Percentiles rank a stretch among this genome's conserved stretches.
These are phyloP conservation scores for Proterorhinus semilunaris DNA, from an alignment of 2,113 vertebrate species.

Conservation along the genomic window DNA sequence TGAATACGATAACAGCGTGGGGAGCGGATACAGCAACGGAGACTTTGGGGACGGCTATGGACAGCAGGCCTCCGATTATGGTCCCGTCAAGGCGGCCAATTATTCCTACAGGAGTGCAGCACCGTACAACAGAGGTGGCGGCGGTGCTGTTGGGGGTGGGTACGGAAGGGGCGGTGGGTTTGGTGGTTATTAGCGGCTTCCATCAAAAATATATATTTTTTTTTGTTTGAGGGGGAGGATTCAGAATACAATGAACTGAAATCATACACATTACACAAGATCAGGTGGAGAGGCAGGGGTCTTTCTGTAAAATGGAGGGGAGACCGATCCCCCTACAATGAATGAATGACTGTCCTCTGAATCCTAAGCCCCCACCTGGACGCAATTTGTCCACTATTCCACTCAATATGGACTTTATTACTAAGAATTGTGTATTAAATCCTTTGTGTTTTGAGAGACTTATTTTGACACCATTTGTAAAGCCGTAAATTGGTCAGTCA, in stretches of 20 bases:
- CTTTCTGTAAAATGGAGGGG: constrained; percentile 35
- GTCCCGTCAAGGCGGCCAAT: constrained; percentile 90
- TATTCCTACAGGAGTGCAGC: constrained; percentile 83
- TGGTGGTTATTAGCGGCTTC: constrained; percentile 61
- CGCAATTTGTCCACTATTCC: constrained; percentile 56
- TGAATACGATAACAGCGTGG: constrained; percentile 73
- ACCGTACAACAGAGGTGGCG: constrained; percentile 80
- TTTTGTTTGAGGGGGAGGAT: constrained; percentile 41
- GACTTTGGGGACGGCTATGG: constrained; percentile 83
- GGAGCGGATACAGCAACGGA: constrained; percentile 84
- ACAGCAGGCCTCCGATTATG: constrained; percentile 91
- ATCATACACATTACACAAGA: constrained; percentile 33
- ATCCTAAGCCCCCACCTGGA: constrained; percentile 29
- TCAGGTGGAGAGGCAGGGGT: constrained; percentile 35
- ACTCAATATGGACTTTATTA: constrained; percentile 63
- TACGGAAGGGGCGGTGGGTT: constrained; percentile 68
- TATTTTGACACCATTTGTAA: constrained; percentile 52
- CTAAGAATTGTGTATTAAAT: constrained; percentile 58
- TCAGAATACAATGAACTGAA: constrained; percentile 59
- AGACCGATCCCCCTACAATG: constrained; percentile 48
- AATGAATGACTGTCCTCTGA: constrained; percentile 56
- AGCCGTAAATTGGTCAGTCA: constrained; percentile 47
- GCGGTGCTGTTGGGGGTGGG: constrained; percentile 49
- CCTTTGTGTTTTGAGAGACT: constrained; percentile 50
- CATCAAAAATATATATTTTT: constrained; percentile 21